These are phyloP conservation scores for Drosophila hamatofila DNA, from an alignment of 2,888 invertebrate species.

Conservation along the genomic window DNA sequence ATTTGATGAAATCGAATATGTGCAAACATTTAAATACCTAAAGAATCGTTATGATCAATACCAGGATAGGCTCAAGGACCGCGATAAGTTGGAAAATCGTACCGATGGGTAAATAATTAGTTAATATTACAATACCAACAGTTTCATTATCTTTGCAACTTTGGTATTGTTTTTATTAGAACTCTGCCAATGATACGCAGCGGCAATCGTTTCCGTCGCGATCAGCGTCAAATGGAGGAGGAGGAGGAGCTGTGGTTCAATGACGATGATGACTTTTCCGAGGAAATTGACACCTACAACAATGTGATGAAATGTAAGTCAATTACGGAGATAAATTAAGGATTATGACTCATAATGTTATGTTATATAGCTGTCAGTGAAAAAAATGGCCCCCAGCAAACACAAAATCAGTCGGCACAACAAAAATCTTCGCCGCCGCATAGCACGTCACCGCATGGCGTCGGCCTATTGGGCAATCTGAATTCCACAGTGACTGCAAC, in stretches of 20 bases:
- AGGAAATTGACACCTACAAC: constrained; percentile 87
- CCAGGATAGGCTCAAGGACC: constrained; percentile 95
- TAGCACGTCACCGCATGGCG: constrained; percentile 71
- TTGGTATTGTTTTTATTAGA: constrained; percentile 39
- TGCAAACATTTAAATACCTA: constrained; percentile 98
- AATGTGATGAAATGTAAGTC: constrained; percentile 85
- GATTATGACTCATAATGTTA: not conserved
- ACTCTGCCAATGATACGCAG: constrained; percentile 90
- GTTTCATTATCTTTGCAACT: not conserved
- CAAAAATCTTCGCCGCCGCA: constrained; percentile 82
- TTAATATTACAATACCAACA: not conserved
- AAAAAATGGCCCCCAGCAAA: constrained; percentile 84
- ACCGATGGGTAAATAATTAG: constrained; percentile 87
- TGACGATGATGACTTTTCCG: constrained; percentile 97
- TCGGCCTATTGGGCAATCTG: constrained; percentile 77
- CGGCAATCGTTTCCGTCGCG: constrained; percentile 91
- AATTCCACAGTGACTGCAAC: constrained; percentile 80
- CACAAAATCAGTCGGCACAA: constrained; percentile 73
- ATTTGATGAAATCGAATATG: constrained; percentile 97
- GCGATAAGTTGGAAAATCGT: constrained; percentile 88
- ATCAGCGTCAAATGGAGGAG: constrained; percentile 97
- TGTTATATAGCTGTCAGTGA: constrained; percentile 75
- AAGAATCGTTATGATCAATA: constrained; percentile 95
- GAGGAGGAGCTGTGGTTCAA: constrained; percentile 99
- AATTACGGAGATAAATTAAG: too few relatives aligned